A percentile compares a stretch with the other conserved stretches of the same genome.
phyloP scores from a whole-genome alignment of 2,113 vertebrate species.

The Xenopus laevis region DNA sequence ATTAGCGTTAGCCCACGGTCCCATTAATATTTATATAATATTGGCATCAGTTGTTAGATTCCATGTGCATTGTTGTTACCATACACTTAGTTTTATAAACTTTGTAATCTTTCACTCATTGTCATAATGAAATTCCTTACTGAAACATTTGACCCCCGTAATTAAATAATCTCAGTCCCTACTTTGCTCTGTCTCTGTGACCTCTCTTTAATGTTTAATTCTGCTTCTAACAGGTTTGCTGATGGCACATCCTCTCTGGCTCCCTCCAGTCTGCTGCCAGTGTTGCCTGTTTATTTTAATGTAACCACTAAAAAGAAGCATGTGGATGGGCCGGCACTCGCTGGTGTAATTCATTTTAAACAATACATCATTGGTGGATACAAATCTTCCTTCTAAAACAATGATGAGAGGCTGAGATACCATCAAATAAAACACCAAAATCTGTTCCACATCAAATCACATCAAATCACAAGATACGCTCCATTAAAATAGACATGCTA shows the following conservation, averaged over 20 bases:
- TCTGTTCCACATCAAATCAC: no score
- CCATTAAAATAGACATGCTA: not conserved
- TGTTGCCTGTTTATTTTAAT: constrained; percentile 36
- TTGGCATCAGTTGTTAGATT: no score
- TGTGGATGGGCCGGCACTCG: constrained; percentile 18
- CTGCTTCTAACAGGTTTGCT: constrained; percentile 36
- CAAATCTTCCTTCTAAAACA: not conserved
- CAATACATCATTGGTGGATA: not conserved
- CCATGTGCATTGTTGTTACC: no score
- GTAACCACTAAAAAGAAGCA: constrained; percentile 38
- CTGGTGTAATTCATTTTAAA: constrained; percentile 7
- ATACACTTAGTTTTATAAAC: no score
- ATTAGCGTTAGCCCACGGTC: no score
- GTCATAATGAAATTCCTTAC: constrained; percentile 17
- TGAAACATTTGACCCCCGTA: constrained; percentile 16
- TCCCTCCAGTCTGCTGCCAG: constrained; percentile 43
- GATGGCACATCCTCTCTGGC: constrained; percentile 41
- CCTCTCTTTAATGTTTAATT: constrained; percentile 37
- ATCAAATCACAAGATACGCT: not conserved
- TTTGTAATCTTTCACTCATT: constrained; percentile 3
- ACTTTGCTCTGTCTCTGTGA: constrained; percentile 20
- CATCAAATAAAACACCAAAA: no score
- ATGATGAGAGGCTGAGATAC: not conserved
- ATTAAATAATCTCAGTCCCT: constrained; percentile 21
- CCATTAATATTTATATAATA: no score